Percentiles rank a stretch among this genome's conserved stretches.
Evolutionary conservation across 2,888 invertebrate species (phyloP).

Genomic region (Hyalella azteca): DNA sequence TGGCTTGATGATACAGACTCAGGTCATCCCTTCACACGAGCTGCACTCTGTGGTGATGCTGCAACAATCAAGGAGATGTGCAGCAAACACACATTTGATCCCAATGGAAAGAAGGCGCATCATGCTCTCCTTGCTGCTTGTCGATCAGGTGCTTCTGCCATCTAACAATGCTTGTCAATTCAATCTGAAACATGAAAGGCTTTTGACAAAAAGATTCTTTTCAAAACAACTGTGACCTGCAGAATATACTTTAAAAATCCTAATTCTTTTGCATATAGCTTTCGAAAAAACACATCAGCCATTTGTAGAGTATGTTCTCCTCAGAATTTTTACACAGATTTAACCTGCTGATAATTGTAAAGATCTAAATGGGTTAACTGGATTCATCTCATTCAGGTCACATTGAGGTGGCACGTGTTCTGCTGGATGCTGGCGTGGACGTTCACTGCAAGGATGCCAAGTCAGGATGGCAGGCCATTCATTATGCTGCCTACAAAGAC

Average conservation of each 20-base stretch:
- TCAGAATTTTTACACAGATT: no score
- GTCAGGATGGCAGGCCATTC: slow-evolving; percentile 58
- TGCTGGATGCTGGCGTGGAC: slow-evolving; percentile 54
- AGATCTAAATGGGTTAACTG: no score
- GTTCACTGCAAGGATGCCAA: slow-evolving; percentile 56
- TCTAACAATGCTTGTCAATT: no score
- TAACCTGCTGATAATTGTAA: no score
- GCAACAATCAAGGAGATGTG: slow-evolving; percentile 45
- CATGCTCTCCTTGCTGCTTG: slow-evolving; percentile 56
- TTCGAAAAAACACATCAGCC: no score
- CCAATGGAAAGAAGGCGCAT: slow-evolving; percentile 51
- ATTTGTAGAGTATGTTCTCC: no score
- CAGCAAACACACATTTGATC: slow-evolving; percentile 52
- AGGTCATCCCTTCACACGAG: slow-evolving; percentile 54
- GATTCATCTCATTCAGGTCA: slow-evolving; percentile 41
- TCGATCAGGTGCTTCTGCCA: slow-evolving; percentile 54
- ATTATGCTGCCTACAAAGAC: slow-evolving; percentile 53
- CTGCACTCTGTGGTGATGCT: slow-evolving; percentile 48
- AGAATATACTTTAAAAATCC: no score
- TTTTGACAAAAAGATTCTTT: no score
- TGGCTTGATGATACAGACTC: slow-evolving; percentile 56
- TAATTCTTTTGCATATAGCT: no score
- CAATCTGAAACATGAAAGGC: no score
- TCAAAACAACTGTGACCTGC: no score
- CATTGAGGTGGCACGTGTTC: slow-evolving; percentile 46